Evolutionary conservation across 1,140 invertebrate species (phyloP).

Genomic region (Lineus longissimus): DNA sequence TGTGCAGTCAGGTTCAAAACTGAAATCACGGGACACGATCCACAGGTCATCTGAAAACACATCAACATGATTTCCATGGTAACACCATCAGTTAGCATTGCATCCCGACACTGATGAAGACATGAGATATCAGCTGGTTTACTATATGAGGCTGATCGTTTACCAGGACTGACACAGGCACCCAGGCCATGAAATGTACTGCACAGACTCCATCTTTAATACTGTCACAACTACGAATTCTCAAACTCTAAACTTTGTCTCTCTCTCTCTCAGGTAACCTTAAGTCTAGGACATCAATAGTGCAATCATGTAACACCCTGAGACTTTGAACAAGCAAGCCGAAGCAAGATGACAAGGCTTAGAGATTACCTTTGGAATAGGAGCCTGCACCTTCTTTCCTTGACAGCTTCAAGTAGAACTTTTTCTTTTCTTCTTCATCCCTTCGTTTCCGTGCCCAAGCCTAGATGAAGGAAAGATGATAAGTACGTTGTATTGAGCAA

Average conservation of each 20-base stretch:
- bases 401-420: conserved; percentile 22
- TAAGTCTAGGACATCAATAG: too few species aligned
- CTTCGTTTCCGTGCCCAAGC: conserved; percentile 20
- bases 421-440: conserved; percentile 20
- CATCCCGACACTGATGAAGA: too few species aligned
- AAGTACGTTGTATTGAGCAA: background rate
- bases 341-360: background rate
- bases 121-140: too few species aligned
- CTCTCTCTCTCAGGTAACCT: too few species aligned
- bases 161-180: too few species aligned
- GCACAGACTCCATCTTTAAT: too few species aligned
- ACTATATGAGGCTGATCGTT: too few species aligned
- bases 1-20: conserved; percentile 25
- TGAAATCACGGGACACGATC: conserved; percentile 32
- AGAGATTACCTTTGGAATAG: conserved; percentile 25
- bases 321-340: background rate
- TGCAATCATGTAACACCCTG: background rate
- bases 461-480: conserved; percentile 11
- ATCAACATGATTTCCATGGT: background rate
- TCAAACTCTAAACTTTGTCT: too few species aligned
- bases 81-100: too few species aligned
- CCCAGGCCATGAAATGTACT: too few species aligned
- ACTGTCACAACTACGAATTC: too few species aligned
- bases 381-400: conserved; percentile 21
- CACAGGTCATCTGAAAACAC: conserved; percentile 41